These are phyloP conservation scores for Pocillopora grandis DNA, from an alignment of 92 coral and sea anemone species.

Conservation along the genomic window DNA sequence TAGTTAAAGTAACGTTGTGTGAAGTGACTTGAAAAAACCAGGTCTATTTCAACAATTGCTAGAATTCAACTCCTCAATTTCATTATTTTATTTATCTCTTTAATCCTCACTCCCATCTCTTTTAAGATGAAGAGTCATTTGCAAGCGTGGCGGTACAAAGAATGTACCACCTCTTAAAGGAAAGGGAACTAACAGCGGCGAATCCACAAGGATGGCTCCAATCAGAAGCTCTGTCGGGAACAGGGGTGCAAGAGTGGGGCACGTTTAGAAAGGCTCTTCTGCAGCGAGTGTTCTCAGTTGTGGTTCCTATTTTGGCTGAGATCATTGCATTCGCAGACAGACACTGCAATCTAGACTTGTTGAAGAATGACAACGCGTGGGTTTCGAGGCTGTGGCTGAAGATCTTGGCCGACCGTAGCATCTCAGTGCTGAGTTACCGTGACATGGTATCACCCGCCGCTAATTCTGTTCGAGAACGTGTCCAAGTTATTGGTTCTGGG, in stretches of 20 bases:
- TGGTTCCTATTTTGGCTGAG: slow-evolving; percentile 75
- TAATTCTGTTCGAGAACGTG: slow-evolving; percentile 62
- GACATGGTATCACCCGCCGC: slow-evolving; percentile 65
- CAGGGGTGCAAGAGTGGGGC: slow-evolving; percentile 78
- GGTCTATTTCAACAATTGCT: no score
- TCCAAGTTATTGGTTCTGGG: slow-evolving; percentile 70
- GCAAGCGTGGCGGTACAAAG: slow-evolving; percentile 46
- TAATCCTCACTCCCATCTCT: background rate
- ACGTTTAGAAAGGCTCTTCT: slow-evolving; percentile 84
- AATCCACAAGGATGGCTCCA: slow-evolving; percentile 62
- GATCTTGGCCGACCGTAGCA: slow-evolving; percentile 37
- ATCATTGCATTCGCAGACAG: slow-evolving; percentile 72
- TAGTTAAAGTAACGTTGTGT: no score
- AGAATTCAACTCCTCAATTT: no score
- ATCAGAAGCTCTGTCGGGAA: slow-evolving; percentile 70
- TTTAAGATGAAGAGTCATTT: slow-evolving; percentile 36
- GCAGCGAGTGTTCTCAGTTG: slow-evolving; percentile 65
- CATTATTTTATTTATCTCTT: background rate
- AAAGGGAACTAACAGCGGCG: slow-evolving; percentile 42
- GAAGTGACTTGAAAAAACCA: no score
- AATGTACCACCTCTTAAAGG: slow-evolving; percentile 56
- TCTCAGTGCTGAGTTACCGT: slow-evolving; percentile 46
- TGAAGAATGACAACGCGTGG: slow-evolving; percentile 28
- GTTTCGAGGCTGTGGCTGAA: slow-evolving; percentile 48
- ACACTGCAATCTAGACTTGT: slow-evolving; percentile 70